Conservation (phyloP, 2,113 vertebrate species). For the Falcunculus frontatus region DNA sequence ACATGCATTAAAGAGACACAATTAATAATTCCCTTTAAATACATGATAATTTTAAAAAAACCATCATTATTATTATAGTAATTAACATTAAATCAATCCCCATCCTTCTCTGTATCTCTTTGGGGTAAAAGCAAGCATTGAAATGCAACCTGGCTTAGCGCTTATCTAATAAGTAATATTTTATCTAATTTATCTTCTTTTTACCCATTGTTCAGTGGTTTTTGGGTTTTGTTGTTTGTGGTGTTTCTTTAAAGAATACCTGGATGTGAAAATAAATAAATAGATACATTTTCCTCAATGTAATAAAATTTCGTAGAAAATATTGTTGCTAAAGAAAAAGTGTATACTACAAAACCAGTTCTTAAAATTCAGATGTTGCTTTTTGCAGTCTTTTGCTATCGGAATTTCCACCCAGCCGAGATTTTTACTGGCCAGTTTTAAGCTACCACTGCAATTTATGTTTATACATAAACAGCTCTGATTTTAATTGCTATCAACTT, state of each 20-base stretch:
- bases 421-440: constrained; percentile 49
- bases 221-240: neutral
- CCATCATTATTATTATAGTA: neutral
- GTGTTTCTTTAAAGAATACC: neutral
- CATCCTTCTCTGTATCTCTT: neutral
- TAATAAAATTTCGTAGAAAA: constrained; percentile 11
- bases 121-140: neutral
- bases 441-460: constrained; percentile 51
- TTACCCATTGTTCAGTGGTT: neutral
- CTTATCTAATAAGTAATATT: neutral
- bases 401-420: constrained; percentile 13
- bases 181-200: neutral
- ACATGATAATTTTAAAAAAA: neutral
- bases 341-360: neutral
- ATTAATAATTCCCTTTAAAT: neutral
- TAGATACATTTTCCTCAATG: neutral
- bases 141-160: neutral
- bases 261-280: neutral
- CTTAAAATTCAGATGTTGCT: constrained; percentile 49
- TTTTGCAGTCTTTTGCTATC: constrained; percentile 1
- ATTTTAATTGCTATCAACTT: constrained; percentile 68
- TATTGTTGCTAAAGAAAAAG: neutral
- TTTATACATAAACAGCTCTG: constrained; percentile 57
- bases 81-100: neutral
- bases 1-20: neutral